Base-by-base conservation (phyloP, 2,113 vertebrate species). In the Alligator mississippiensis region DNA sequence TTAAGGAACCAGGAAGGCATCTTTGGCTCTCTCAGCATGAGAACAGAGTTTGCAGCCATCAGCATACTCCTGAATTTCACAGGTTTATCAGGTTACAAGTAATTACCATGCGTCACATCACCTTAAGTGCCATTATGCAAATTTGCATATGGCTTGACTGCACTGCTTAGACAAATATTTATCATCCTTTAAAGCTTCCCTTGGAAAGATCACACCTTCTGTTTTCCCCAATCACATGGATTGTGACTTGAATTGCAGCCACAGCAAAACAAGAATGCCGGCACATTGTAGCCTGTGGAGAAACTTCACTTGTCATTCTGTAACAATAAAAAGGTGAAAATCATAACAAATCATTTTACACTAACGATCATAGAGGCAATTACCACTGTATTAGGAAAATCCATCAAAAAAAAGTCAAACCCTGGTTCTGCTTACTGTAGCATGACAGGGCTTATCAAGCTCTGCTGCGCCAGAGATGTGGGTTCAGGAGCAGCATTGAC, bases 91-190 rank as follows among this genome's bases (percentile, higher is more conserved):
- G 81, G 78, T 92, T 97, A 91, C 30, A 84, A 93, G 74, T 89
- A 94, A 97, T 98, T 97, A 94, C 77, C 63, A 96, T 89, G 94
- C 83, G 0, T 95, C 38, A 0, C 93, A 92, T 97, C 94, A 97
- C 96, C 97, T 97, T 83, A 91, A 97, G 94, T 93, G 91, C 93
- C 83, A 96, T 96, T 97, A 98, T 97, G 96, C 90, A 98, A 94
- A 98, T 97, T 94, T 96, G 68, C 91, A 90, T 93, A 93, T 91
- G 95, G 92, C 93, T 97, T 94, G 94, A 94, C 97, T 96, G 82
- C 79, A 80, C 84, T 87, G 88, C 95, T 97, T 96, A 97, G 92
- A 92, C 96, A 98, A 98, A 98, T 98, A 98, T 98, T 98, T 98
- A 95, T 97, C 97, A 97, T 96, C 47, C 15, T 95, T 95, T 96